These are phyloP conservation scores for Crotalus tigris DNA, from an alignment of 2,113 vertebrate species.

Conservation along the genomic window DNA sequence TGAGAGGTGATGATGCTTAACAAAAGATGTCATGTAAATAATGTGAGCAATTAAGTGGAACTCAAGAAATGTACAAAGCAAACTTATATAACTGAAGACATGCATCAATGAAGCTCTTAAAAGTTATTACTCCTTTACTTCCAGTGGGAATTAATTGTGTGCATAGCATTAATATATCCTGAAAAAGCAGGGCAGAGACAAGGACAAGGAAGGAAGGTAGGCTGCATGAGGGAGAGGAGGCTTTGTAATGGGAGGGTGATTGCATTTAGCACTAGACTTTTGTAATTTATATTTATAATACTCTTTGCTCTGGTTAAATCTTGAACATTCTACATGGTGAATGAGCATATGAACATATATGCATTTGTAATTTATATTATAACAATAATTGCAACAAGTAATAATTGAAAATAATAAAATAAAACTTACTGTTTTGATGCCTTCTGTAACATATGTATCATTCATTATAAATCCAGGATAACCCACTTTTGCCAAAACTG, in stretches of 20 bases:
- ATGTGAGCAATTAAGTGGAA: slow-evolving; percentile 18
- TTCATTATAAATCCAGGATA: slow-evolving; percentile 95
- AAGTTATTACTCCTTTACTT: slow-evolving; percentile 16
- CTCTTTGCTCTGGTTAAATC: not conserved
- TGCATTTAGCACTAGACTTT: not conserved
- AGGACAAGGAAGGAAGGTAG: not conserved
- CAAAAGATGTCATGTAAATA: slow-evolving; percentile 39
- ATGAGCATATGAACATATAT: not conserved
- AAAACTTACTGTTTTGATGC: slow-evolving; percentile 83
- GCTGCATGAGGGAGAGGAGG: not conserved
- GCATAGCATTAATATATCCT: not conserved
- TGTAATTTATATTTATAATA: not conserved
- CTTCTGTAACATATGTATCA: slow-evolving; percentile 90
- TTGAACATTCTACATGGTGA: not conserved
- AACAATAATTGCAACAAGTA: not conserved
- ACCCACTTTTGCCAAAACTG: slow-evolving; percentile 93
- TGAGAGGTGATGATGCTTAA: slow-evolving; percentile 17
- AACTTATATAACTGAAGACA: slow-evolving; percentile 20
- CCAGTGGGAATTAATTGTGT: not conserved
- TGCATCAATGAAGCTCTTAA: slow-evolving; percentile 3
- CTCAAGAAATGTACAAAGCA: not conserved
- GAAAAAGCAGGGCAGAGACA: not conserved
- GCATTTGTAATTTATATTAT: not conserved
- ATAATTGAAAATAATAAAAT: slow-evolving; percentile 39
- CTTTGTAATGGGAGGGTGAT: not conserved